Evolutionary conservation across 1,140 invertebrate genomes (phyloP), one percentile per base, ranked within the genome.

Genomic region (Megalonaias nervosa): DNA sequence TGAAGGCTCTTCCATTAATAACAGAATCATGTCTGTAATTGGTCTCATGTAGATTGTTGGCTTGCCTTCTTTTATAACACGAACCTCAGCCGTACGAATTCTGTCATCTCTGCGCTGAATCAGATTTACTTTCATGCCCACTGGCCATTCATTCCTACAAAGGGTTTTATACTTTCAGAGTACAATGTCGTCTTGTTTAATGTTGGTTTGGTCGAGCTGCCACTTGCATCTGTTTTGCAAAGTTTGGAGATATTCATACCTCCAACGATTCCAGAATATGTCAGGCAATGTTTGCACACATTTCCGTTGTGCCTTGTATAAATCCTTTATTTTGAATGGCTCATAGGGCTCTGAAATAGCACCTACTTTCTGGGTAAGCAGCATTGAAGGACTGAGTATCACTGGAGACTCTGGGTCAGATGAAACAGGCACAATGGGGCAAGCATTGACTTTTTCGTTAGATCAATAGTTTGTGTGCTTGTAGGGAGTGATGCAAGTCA

Each of bases 391-490:
- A 13, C 82, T 80, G 21, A 86, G 75, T 17, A 79, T 58, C 16
- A 65, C 31, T 9, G 80, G 80, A 55, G 70, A 71, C 31, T 80
- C 79, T 21, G 82, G 84, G 69, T 86, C 82, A 17, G 59, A 48
- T 17, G 81, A 81, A 48, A 84, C 59, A 9, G 75, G 75, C 23
- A 80, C 66, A 9, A 85, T 56, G 14, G 83, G 86, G 14, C 78
- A 60, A 19, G 38, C 58, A 65, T 86, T 84, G 1, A 84, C 26
- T 0, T 31, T 31, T 31, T 31, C 26, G 4, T 31, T 31, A 31
- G 26, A 31, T 2, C 26, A 31, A 31, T 31, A 31, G 26, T 4
- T 31, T 31, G 26, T 31, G 26, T 31, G 26, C 26, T 31, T 31
- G 26, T 31, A 31, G 26, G 26, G 26, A 31, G 26, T 31, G 26